These are phyloP conservation scores for Girardia tigrina DNA, from an alignment of 2,888 invertebrate genomes.

Conservation along the genomic window DNA sequence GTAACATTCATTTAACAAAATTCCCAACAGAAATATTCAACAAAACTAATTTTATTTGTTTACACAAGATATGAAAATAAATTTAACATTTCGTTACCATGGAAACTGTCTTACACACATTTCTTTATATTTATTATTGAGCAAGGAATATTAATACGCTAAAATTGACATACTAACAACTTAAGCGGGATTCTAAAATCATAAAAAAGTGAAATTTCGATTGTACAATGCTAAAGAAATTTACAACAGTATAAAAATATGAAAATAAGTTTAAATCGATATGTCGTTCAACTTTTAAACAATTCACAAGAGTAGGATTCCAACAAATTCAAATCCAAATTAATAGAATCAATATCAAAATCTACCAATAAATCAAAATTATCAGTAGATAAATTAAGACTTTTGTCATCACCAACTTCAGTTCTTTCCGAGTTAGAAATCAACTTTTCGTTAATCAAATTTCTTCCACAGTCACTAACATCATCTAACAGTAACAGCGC, in stretches of 20 bases:
- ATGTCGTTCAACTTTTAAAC: no score
- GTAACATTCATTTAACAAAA: background rate
- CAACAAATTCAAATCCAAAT: background rate
- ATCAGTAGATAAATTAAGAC: background rate
- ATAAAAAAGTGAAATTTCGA: no score
- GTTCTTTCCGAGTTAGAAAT: background rate
- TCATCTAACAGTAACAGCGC: background rate
- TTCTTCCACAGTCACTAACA: background rate
- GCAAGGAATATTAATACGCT: no score
- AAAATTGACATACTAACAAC: no score
- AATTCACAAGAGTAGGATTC: background rate
- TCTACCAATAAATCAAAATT: background rate
- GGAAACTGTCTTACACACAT: no score
- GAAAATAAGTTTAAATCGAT: no score
- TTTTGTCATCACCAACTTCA: background rate
- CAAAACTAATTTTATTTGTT: constrained; percentile 16
- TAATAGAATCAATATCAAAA: background rate
- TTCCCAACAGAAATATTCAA: background rate
- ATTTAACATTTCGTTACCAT: constrained; percentile 1
- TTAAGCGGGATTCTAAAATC: no score
- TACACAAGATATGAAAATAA: background rate
- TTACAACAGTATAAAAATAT: no score
- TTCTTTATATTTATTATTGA: no score
- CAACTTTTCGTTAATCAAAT: background rate
- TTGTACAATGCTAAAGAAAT: no score